phyloP scores from a whole-genome alignment of 2,113 vertebrate species.

The Leuciscus idus region DNA sequence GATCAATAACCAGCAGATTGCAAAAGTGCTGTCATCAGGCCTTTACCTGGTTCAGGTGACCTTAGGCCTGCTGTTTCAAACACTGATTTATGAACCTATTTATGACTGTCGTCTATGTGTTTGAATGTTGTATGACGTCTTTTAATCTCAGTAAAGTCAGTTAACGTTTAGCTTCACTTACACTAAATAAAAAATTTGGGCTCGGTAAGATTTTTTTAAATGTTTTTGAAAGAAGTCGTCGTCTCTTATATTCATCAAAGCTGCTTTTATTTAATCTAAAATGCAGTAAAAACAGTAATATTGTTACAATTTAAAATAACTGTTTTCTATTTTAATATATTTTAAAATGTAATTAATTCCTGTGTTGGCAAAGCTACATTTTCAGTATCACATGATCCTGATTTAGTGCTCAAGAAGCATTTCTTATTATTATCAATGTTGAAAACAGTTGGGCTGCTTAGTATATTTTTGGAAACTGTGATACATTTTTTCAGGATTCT shows the following conservation, averaged over 20 bases:
- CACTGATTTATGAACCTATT: not conserved
- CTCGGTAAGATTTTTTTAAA: not conserved
- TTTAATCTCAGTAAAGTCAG: not conserved
- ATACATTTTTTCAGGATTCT: too few species aligned
- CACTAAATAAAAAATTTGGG: not conserved
- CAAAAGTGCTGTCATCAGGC: not conserved
- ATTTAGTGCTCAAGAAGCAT: not conserved
- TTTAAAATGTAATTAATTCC: not conserved
- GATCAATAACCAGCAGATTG: slow-evolving; percentile 36
- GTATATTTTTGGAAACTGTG: too few species aligned
- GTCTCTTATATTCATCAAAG: too few species aligned
- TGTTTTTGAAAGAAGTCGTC: not conserved
- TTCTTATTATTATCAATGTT: not conserved
- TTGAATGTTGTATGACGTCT: not conserved
- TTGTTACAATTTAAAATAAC: not conserved
- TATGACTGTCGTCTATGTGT: not conserved
- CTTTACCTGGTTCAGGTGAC: not conserved
- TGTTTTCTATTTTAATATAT: not conserved
- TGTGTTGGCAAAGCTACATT: not conserved
- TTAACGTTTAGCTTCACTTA: not conserved
- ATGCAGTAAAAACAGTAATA: not conserved
- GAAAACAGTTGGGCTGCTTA: not conserved
- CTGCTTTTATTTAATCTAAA: not conserved
- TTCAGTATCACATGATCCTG: not conserved
- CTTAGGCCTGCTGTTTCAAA: not conserved